Conservation (phyloP, 2,113 vertebrate genomes). For the Probosciger aterrimus region DNA sequence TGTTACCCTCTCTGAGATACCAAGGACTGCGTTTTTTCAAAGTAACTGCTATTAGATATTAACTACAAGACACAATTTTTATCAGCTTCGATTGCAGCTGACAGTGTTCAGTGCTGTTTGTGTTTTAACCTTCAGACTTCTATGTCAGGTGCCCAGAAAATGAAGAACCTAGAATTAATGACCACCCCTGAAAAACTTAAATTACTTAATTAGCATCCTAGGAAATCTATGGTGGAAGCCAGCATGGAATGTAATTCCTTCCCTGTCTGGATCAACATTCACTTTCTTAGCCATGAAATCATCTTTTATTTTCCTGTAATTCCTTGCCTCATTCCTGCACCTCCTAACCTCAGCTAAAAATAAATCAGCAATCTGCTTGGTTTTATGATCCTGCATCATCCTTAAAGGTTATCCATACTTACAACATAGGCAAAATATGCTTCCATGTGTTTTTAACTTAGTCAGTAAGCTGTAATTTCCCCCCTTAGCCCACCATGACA, state of each 20-base stretch:
- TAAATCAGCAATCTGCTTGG: background rate
- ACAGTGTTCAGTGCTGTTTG: background rate
- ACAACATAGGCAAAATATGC: background rate
- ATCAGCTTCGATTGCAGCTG: background rate
- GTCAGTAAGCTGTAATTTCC: background rate
- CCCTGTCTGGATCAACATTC: background rate
- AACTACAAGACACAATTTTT: background rate
- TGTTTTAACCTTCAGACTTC: background rate
- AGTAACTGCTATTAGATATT: background rate
- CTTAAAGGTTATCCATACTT: background rate
- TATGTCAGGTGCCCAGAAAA: background rate
- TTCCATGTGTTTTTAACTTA: background rate
- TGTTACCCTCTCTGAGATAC: background rate
- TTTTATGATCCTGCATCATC: background rate
- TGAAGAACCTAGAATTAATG: background rate
- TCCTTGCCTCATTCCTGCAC: background rate
- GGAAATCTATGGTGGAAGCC: background rate
- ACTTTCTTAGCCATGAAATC: background rate
- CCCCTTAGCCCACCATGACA: background rate
- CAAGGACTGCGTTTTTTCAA: background rate
- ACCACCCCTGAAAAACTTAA: background rate
- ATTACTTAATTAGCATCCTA: background rate
- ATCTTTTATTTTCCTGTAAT: background rate
- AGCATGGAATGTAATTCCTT: background rate
- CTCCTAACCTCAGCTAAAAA: constrained; percentile 15